Percentiles rank a stretch among this genome's conserved stretches.
phyloP scores from a whole-genome alignment of 2,113 vertebrate species.

The Plotosus lineatus region DNA sequence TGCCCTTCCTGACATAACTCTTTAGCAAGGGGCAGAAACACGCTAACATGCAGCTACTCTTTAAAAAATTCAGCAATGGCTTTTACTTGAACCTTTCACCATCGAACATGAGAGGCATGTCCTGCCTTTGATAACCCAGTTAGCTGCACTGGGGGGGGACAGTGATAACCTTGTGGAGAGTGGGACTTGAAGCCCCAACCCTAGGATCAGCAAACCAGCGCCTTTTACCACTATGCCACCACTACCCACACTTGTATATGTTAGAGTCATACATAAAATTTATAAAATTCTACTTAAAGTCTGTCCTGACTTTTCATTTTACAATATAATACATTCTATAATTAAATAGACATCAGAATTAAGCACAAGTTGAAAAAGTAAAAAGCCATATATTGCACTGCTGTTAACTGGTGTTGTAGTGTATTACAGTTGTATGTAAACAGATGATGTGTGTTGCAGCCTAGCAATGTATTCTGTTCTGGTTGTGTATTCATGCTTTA shows the following conservation, averaged over 20 bases:
- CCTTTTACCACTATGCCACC: no score
- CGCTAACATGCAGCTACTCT: no score
- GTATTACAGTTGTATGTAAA: neutral
- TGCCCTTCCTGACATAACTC: no score
- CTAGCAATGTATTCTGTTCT: neutral
- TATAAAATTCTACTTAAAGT: neutral
- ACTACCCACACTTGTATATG: neutral
- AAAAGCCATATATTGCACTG: neutral
- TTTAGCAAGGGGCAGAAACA: no score
- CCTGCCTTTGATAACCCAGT: no score
- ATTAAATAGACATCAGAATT: neutral
- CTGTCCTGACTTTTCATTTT: neutral
- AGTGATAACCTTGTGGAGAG: no score
- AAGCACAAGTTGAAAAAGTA: neutral
- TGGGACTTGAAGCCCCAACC: no score
- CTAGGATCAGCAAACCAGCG: no score
- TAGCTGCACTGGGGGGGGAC: no score
- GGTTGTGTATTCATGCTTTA: neutral
- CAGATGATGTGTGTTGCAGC: neutral
- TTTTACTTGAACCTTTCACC: no score
- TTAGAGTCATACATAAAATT: neutral
- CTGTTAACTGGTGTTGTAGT: neutral
- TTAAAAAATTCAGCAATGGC: no score
- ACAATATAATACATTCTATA: neutral
- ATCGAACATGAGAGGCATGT: no score